Percentiles rank a stretch among this genome's conserved stretches.
Evolutionary conservation across 2,888 invertebrate species (phyloP).

Genomic region (Epinotia brunnichana): DNA sequence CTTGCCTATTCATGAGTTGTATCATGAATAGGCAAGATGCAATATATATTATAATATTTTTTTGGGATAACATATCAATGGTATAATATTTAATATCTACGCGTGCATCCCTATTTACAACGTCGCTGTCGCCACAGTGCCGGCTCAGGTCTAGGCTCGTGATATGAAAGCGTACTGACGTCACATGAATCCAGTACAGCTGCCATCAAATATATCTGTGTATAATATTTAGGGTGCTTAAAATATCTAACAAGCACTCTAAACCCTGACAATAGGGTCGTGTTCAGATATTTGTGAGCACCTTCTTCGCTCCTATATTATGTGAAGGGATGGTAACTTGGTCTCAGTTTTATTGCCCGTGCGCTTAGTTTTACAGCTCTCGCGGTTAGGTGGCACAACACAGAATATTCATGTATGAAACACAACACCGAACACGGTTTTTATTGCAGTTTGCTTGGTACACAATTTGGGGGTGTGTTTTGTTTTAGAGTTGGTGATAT

Average conservation of each 20-base stretch:
- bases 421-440: constrained; percentile 59
- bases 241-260: too few species aligned
- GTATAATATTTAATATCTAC: background rate
- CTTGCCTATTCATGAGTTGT: too few species aligned
- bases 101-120: constrained; percentile 48
- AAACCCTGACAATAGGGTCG: too few species aligned
- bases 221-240: too few species aligned
- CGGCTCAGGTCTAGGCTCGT: constrained; percentile 68
- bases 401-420: constrained; percentile 76
- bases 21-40: too few species aligned
- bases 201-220: too few species aligned
- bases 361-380: constrained; percentile 80
- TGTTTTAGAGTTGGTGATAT: constrained; percentile 42
- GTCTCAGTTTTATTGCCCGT: constrained; percentile 73
- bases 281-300: too few species aligned
- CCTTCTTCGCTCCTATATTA: too few species aligned
- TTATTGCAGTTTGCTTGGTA: constrained; percentile 60
- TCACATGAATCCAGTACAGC: constrained; percentile 57
- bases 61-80: constrained; percentile 46
- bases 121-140: constrained; percentile 51
- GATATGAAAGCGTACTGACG: constrained; percentile 79
- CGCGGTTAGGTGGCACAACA: constrained; percentile 64
- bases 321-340: constrained; percentile 51
- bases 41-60: too few species aligned
- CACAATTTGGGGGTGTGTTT: constrained; percentile 32